phyloP scores from a whole-genome alignment of 1,140 invertebrate genomes.

The Heliconius hermathena region DNA sequence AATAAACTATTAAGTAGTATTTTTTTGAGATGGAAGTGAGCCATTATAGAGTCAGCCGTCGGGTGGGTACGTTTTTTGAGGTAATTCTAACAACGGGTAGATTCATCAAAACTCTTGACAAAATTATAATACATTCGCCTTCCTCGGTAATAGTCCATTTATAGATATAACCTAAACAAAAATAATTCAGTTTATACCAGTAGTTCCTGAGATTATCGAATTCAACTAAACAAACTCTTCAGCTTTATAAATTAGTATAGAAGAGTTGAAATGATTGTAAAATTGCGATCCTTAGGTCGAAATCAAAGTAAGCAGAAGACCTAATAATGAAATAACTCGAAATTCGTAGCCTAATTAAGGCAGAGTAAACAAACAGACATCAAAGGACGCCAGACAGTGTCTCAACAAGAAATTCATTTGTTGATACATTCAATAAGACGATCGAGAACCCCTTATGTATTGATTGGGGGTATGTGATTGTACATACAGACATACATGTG shows the following conservation, averaged over 20 bases:
- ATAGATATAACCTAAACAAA: too few relatives aligned
- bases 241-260: neutral
- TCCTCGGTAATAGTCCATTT: too few relatives aligned
- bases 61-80: too few relatives aligned
- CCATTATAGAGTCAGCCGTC: too few relatives aligned
- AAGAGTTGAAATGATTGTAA: neutral
- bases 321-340: constrained; percentile 42
- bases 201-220: too few relatives aligned
- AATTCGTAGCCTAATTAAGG: constrained; percentile 52
- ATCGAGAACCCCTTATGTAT: constrained; percentile 39
- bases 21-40: too few relatives aligned
- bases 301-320: constrained; percentile 22
- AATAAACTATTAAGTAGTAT: too few relatives aligned
- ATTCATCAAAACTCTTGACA: too few relatives aligned
- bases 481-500: neutral
- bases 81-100: too few relatives aligned
- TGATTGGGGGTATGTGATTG: constrained; percentile 35
- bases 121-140: too few relatives aligned
- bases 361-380: constrained; percentile 60
- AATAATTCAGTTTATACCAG: too few relatives aligned
- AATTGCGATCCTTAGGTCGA: constrained; percentile 11
- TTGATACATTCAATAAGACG: constrained; percentile 66
- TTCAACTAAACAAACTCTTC: too few relatives aligned
- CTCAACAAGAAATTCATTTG: constrained; percentile 62
- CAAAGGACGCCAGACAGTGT: constrained; percentile 60